These are phyloP conservation scores for Amphimallon solstitiale DNA, from an alignment of 2,888 invertebrate genomes.

Conservation along the genomic window DNA sequence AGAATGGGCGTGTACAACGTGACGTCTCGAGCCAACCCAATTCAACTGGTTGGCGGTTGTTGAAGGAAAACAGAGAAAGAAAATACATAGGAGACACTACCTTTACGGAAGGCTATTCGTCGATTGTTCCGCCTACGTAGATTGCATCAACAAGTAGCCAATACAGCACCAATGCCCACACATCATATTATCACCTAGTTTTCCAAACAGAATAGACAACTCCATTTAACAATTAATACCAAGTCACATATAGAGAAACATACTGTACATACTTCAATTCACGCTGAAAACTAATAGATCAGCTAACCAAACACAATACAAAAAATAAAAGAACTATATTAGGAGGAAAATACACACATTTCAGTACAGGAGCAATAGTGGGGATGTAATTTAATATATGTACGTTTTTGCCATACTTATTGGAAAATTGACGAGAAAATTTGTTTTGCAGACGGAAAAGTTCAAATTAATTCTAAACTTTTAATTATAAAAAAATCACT, in stretches of 20 bases:
- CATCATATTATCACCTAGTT: conserved; percentile 55
- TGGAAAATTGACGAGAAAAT: too few species aligned
- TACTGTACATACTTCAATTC: conserved; percentile 13
- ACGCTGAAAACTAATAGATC: neutral
- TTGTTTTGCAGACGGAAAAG: too few species aligned
- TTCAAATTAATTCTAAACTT: too few species aligned
- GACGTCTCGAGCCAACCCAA: conserved; percentile 45
- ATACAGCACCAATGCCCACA: conserved; percentile 58
- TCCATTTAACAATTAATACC: conserved; percentile 30
- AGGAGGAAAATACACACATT: neutral
- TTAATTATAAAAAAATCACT: too few species aligned
- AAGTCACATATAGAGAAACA: conserved; percentile 10
- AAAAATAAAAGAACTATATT: neutral
- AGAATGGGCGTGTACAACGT: conserved; percentile 17
- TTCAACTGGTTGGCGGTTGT: conserved; percentile 61
- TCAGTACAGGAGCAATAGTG: too few species aligned
- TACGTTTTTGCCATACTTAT: too few species aligned
- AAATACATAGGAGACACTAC: conserved; percentile 47
- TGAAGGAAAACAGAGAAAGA: conserved; percentile 55
- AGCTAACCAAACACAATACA: neutral
- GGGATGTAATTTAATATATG: too few species aligned
- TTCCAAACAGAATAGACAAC: conserved; percentile 31
- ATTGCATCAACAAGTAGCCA: conserved; percentile 64
- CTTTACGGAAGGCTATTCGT: conserved; percentile 59
- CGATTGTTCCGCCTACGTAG: conserved; percentile 57